phyloP scores from a whole-genome alignment of 2,888 invertebrate genomes.

The Eupsilia transversa region DNA sequence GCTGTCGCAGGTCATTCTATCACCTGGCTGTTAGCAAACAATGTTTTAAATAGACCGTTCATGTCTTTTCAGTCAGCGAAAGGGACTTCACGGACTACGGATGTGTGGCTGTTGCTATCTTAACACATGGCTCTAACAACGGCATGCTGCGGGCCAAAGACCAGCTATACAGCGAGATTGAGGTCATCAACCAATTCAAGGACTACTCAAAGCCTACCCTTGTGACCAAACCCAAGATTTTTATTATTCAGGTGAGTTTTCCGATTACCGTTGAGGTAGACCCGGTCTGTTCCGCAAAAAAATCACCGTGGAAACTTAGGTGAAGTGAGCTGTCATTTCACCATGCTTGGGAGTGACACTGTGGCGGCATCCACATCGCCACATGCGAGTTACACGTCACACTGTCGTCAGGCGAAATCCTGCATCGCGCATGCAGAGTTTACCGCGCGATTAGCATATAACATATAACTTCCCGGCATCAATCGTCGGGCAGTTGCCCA shows the following conservation, averaged over 20 bases:
- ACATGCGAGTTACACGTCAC: no score
- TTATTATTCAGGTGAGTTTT: slow-evolving; percentile 80
- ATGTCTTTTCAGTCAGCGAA: slow-evolving; percentile 68
- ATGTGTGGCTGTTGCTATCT: slow-evolving; percentile 80
- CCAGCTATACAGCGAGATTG: slow-evolving; percentile 77
- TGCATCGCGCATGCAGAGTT: no score
- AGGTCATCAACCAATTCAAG: slow-evolving; percentile 81
- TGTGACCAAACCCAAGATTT: slow-evolving; percentile 81
- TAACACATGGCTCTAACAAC: slow-evolving; percentile 81
- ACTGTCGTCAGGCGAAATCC: no score
- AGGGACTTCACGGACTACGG: slow-evolving; percentile 81
- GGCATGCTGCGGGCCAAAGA: slow-evolving; percentile 81
- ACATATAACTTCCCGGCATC: no score
- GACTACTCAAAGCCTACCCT: slow-evolving; percentile 78
- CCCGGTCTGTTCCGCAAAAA: no score
- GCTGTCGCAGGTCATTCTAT: not conserved
- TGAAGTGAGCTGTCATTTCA: no score
- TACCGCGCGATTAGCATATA: no score
- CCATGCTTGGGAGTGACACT: no score
- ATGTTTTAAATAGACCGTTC: not conserved
- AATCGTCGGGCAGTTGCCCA: no score
- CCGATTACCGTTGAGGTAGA: not conserved
- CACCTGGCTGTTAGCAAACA: not conserved
- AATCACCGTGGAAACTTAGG: no score
- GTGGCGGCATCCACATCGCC: no score